A percentile compares a stretch with the other conserved stretches of the same genome.
phyloP scores from a whole-genome alignment of 2,113 vertebrate species.

The Mobula hypostoma region DNA sequence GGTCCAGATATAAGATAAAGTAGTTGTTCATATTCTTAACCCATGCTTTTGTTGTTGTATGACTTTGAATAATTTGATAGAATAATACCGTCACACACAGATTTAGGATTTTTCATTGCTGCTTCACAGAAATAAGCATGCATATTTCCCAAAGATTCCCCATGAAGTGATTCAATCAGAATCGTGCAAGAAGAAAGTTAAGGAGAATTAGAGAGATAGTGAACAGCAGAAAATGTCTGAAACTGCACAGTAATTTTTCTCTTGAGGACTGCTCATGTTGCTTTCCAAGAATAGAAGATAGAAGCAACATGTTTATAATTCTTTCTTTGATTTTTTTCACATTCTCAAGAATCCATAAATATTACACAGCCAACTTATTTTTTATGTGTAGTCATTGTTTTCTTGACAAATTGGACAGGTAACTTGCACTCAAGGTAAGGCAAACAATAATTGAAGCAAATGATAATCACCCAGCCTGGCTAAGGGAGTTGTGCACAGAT shows the following conservation, averaged over 20 bases:
- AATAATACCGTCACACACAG: background rate
- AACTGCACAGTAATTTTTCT: background rate
- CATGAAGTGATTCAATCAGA: background rate
- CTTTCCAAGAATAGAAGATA: background rate
- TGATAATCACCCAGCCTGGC: too few species aligned
- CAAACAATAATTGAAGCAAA: background rate
- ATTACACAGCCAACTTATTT: background rate
- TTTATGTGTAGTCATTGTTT: background rate
- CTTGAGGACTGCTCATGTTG: background rate
- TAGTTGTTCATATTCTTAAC: background rate
- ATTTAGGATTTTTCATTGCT: too few species aligned
- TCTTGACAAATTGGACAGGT: background rate
- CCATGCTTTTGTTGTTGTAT: background rate
- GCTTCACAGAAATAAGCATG: background rate
- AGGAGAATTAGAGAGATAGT: background rate
- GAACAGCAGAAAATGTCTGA: background rate
- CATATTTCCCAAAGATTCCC: background rate
- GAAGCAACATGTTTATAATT: background rate
- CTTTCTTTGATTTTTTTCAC: background rate
- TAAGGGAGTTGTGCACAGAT: background rate
- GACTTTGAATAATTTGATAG: background rate
- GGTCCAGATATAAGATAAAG: background rate
- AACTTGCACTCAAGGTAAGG: background rate
- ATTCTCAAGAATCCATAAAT: background rate
- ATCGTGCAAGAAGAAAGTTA: background rate